Conservation (phyloP, 2,888 invertebrate species). For the Drosophila nigricruria region DNA sequence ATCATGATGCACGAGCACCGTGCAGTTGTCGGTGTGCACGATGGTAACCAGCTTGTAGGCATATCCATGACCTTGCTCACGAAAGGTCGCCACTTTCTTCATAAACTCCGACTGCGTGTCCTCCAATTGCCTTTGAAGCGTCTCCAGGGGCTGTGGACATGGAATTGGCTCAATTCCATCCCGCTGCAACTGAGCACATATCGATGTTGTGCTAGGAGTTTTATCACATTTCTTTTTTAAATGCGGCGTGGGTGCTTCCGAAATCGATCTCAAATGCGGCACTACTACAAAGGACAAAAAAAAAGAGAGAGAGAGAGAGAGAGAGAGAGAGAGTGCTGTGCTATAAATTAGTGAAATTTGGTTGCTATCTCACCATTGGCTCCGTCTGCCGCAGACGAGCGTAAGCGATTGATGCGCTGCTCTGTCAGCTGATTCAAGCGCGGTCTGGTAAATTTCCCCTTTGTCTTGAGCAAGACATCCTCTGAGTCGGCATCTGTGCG, state of each 20-base stretch:
- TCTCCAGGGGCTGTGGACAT: constrained; percentile 29
- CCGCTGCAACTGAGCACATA: neutral
- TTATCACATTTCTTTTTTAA: neutral
- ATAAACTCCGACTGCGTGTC: constrained; percentile 59
- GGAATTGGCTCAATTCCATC: neutral
- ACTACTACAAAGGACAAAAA: neutral
- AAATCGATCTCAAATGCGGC: too few species aligned
- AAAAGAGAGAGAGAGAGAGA: neutral
- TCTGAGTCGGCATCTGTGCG: constrained; percentile 7
- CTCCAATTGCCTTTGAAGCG: constrained; percentile 38
- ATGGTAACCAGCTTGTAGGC: constrained; percentile 65
- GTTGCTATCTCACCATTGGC: neutral
- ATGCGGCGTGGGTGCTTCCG: neutral
- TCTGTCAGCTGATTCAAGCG: constrained; percentile 34
- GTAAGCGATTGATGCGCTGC: constrained; percentile 20
- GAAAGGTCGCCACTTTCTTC: constrained; percentile 1
- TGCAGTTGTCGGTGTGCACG: constrained; percentile 43
- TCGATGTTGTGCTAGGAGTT: neutral
- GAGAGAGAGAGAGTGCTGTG: too few species aligned
- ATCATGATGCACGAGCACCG: constrained; percentile 54
- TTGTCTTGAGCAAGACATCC: constrained; percentile 5
- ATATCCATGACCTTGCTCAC: neutral
- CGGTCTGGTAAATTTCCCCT: constrained; percentile 19
- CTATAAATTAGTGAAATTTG: neutral
- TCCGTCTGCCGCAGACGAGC: neutral